Conservation (phyloP, 2,113 vertebrate species). For the Peromyscus polionotus region DNA sequence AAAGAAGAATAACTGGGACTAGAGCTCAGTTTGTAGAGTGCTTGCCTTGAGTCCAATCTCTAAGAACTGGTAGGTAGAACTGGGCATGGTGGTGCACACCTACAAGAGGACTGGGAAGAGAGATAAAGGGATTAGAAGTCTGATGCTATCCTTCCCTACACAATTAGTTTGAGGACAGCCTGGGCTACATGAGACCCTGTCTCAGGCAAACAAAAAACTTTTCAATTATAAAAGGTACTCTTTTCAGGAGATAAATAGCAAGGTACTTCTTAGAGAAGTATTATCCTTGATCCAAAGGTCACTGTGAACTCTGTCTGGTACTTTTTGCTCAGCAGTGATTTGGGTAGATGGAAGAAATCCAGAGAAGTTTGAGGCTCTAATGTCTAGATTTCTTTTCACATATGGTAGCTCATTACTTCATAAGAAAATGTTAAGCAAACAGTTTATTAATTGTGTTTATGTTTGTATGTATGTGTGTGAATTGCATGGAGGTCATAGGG, state of each 20-base stretch:
- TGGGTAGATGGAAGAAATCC: background rate
- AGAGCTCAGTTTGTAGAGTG: background rate
- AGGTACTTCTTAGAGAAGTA: background rate
- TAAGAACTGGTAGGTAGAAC: background rate
- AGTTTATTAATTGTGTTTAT: no score
- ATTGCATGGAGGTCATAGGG: no score
- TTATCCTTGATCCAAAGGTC: background rate
- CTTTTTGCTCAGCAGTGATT: background rate
- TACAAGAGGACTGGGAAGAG: background rate
- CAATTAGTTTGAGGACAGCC: background rate
- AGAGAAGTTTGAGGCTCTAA: background rate
- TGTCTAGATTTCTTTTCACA: background rate
- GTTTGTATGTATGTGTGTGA: no score
- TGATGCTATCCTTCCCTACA: background rate
- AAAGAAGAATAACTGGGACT: background rate
- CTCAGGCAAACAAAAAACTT: background rate
- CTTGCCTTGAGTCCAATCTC: background rate
- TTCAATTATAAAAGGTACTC: background rate
- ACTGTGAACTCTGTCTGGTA: background rate
- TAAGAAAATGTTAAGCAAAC: no score
- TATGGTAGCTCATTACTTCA: background rate
- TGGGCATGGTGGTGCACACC: background rate
- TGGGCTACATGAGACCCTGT: background rate
- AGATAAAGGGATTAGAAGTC: background rate
- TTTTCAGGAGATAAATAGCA: constrained; percentile 2